Base-by-base conservation (phyloP, 2,888 invertebrate species). In the Nomada flava region DNA sequence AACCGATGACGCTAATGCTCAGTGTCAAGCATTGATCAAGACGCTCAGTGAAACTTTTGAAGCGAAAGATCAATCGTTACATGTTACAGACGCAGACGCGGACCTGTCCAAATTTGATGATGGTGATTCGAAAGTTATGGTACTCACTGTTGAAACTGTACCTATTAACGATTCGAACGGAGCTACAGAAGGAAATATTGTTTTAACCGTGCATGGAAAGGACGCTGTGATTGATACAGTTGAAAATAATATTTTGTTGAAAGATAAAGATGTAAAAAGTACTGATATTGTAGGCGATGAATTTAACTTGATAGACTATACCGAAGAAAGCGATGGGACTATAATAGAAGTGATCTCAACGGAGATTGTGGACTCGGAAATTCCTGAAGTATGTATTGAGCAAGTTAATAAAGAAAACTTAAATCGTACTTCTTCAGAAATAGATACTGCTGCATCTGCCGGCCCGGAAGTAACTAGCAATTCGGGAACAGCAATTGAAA, bases 281-380 rank as follows among this genome's bases (percentile, higher is more conserved):
- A 13, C 20, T 9, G 57, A 78, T 11, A 29, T 72, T 42, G 59
- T 63, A 10, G 75, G 78, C 9, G 69, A 86, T n/a, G 67, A 85
- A 50, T 73, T 74, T 47, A 52, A 85, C 44, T 42, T 85, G 23
- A 85, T 88, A 53, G 73, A 88, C 26, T 86, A 83, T 11, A 71
- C 53, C 13, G 79, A 85, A 44, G 86, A 82, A 65, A 69, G 20
- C 42, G 83, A 78, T 18, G 76, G 74, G 23, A 83, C 88, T 59
- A 83, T 86, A 74, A 86, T 88, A 71, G 88, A 88, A 74, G 85
- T 88, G 2, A 86, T 85, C 20, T 83, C 86, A 9, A 86, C 88
- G 5, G 82, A 87, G 65, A 79, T 81, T 59, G 67, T 87, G 50
- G 73, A 84, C 10, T 44, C 80, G 23, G 82, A 86, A 20, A 18